phyloP scores from a whole-genome alignment of 2,797 vertebrate genomes.

The Dromococcyx pavoninus region DNA sequence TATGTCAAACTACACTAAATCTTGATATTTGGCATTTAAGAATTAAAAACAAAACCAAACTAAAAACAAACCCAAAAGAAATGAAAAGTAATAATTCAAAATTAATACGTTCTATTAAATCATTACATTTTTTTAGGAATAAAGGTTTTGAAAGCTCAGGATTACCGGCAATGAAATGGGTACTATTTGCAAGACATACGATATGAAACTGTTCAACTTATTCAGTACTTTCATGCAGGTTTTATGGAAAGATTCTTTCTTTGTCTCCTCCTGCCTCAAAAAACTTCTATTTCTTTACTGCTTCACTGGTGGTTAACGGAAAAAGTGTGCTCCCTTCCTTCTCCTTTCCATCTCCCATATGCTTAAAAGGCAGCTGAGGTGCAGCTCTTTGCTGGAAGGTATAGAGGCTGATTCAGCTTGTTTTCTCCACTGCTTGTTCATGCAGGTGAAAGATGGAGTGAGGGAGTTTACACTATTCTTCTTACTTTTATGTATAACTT shows the following conservation, averaged over 20 bases:
- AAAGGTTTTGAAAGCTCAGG: background rate
- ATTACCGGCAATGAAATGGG: background rate
- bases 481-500: background rate
- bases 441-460: background rate
- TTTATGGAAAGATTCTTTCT: background rate
- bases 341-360: background rate
- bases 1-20: background rate
- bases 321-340: background rate
- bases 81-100: background rate
- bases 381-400: background rate
- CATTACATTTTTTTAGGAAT: background rate
- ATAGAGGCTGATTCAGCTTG: background rate
- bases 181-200: background rate
- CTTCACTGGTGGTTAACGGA: background rate
- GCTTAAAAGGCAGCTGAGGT: background rate
- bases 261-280: background rate
- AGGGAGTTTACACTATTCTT: background rate
- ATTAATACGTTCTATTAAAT: background rate
- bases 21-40: background rate
- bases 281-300: background rate
- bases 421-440: background rate
- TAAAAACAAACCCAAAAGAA: background rate
- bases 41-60: background rate
- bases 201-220: background rate
- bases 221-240: background rate